Evolutionary conservation across 1,140 invertebrate species (phyloP).

Genomic region (Drosophila orosa): DNA sequence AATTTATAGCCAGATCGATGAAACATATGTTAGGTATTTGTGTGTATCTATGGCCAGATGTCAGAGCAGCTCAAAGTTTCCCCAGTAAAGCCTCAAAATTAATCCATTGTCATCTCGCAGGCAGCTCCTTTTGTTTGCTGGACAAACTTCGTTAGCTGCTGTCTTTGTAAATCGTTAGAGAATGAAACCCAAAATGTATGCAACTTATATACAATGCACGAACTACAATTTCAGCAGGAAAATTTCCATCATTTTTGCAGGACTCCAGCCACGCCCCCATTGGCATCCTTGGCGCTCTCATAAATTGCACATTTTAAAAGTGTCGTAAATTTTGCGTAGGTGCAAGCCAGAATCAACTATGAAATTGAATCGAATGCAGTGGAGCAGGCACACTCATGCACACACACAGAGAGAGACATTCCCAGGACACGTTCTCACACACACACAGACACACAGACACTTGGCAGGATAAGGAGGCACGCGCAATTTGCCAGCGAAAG

Average conservation of each 20-base stretch:
- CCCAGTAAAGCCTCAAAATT: not conserved
- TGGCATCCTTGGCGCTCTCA: conserved; percentile 30
- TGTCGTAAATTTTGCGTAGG: conserved; percentile 76
- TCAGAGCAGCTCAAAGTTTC: not conserved
- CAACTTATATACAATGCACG: conserved; percentile 28
- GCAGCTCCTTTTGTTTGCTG: conserved; percentile 24
- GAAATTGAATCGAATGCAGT: conserved; percentile 66
- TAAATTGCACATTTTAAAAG: conserved; percentile 80
- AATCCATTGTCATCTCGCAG: not conserved
- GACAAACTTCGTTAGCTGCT: conserved; percentile 46
- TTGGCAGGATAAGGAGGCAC: conserved; percentile 19
- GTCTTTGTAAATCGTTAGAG: conserved; percentile 38
- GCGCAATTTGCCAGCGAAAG: conserved; percentile 54
- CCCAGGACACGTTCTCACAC: not conserved
- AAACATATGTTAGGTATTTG: not conserved
- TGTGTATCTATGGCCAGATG: not conserved
- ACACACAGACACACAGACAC: conserved; percentile 3
- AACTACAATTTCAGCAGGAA: conserved; percentile 30
- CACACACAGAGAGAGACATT: not conserved
- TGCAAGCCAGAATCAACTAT: conserved; percentile 50
- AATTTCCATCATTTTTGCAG: conserved; percentile 26
- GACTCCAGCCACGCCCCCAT: not conserved
- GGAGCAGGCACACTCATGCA: not conserved
- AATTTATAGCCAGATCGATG: conserved; percentile 24
- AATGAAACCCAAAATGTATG: conserved; percentile 33